These are phyloP conservation scores for Barbus barbus DNA, from an alignment of 2,113 vertebrate species.

Conservation along the genomic window DNA sequence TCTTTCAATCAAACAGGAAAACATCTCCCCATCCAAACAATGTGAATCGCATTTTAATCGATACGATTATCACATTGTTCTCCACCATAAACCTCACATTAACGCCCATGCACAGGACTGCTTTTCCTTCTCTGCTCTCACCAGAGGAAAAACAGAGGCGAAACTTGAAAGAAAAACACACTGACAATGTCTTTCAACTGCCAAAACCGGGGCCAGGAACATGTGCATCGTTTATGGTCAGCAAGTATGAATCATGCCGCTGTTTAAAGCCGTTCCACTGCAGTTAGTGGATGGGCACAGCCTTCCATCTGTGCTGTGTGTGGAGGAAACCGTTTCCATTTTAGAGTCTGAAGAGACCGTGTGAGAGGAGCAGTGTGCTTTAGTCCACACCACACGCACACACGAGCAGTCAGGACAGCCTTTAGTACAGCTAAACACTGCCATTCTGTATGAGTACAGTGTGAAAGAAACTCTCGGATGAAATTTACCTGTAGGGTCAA, in stretches of 20 bases:
- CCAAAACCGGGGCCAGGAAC: slow-evolving; percentile 48
- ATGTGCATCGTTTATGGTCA: slow-evolving; percentile 53
- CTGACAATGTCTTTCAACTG: slow-evolving; percentile 38
- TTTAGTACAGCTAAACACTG: neutral
- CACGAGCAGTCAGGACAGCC: slow-evolving; percentile 30
- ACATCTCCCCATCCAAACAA: neutral
- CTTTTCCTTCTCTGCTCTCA: slow-evolving; percentile 15
- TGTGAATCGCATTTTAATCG: slow-evolving; percentile 13
- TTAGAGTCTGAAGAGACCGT: slow-evolving; percentile 14
- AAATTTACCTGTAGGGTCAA: slow-evolving; percentile 78
- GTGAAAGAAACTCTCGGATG: neutral
- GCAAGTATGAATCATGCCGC: slow-evolving; percentile 47
- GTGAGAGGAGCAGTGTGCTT: slow-evolving; percentile 32
- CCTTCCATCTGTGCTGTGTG: slow-evolving; percentile 42
- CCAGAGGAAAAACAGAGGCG: slow-evolving; percentile 18
- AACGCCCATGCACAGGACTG: neutral
- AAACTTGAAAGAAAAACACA: slow-evolving; percentile 31
- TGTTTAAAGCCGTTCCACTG: slow-evolving; percentile 37
- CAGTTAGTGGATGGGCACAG: slow-evolving; percentile 31
- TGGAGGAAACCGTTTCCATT: slow-evolving; percentile 44
- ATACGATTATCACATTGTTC: neutral
- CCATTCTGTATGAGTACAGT: slow-evolving; percentile 28
- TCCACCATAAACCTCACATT: slow-evolving; percentile 25
- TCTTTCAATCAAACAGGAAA: neutral
- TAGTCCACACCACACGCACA: slow-evolving; percentile 42